Conservation (phyloP, 2,888 invertebrate genomes). For the Ennomos quercinarius region DNA sequence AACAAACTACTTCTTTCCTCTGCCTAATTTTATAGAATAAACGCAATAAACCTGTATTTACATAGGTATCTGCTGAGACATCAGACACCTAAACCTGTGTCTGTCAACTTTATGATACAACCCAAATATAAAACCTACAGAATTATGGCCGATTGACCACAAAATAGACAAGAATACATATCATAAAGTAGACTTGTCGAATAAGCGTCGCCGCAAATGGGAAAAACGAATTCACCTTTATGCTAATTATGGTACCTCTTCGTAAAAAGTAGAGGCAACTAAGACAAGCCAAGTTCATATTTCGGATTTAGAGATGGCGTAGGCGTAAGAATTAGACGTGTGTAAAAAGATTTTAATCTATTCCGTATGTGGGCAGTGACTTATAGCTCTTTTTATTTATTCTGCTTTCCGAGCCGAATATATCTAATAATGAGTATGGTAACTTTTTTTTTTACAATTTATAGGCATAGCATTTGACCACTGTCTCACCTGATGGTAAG, state of each 20-base stretch:
- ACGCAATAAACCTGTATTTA: conserved; percentile 46
- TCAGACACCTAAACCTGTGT: conserved; percentile 58
- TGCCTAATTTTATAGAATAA: conserved; percentile 43
- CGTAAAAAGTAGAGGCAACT: conserved; percentile 42
- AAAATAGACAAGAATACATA: conserved; percentile 63
- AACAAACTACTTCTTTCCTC: conserved; percentile 33
- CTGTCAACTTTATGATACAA: conserved; percentile 68
- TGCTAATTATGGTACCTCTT: conserved; percentile 68
- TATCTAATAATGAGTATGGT: conserved; percentile 70
- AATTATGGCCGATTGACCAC: conserved; percentile 62
- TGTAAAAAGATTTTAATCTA: conserved; percentile 78
- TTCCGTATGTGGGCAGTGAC: conserved; percentile 74
- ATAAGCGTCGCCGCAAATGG: conserved; percentile 73
- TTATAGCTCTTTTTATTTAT: conserved; percentile 73
- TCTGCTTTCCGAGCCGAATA: conserved; percentile 64
- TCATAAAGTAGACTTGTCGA: conserved; percentile 71
- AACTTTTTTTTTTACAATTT: no score
- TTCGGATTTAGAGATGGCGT: conserved; percentile 74
- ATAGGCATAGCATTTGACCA: no score
- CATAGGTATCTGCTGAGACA: conserved; percentile 57
- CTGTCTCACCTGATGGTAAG: no score
- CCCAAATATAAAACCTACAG: conserved; percentile 66
- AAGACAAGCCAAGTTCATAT: conserved; percentile 62
- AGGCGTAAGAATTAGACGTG: conserved; percentile 73
- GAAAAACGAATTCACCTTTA: conserved; percentile 58